These are phyloP conservation scores for Platycnemis pennipes DNA, from an alignment of 2,888 invertebrate genomes.

Conservation along the genomic window DNA sequence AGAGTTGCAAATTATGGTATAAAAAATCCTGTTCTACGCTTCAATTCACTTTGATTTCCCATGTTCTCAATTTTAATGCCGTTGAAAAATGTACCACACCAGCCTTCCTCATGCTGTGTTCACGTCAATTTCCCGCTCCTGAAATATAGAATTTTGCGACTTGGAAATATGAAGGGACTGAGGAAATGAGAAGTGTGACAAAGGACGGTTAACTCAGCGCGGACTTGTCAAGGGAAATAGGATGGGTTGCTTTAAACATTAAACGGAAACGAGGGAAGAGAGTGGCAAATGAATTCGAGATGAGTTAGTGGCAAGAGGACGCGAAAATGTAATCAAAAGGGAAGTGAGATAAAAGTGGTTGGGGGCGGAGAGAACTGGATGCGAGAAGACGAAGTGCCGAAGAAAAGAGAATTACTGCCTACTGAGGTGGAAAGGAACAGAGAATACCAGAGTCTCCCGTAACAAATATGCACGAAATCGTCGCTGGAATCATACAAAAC, in stretches of 20 bases:
- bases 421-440: neutral
- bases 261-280: neutral
- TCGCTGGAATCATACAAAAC: neutral
- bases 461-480: neutral
- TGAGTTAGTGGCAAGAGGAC: neutral
- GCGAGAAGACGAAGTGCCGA: neutral
- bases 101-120: neutral
- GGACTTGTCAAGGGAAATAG: neutral
- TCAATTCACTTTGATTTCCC: neutral
- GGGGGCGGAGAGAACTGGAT: neutral
- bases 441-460: neutral
- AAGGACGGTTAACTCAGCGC: neutral
- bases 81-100: neutral
- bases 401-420: neutral
- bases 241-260: conserved; percentile 11
- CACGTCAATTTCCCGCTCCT: neutral
- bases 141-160: conserved; percentile 2
- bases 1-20: neutral
- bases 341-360: neutral
- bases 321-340: neutral
- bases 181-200: neutral
- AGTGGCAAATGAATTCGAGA: conserved; percentile 18
- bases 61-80: too few species aligned
- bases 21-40: neutral
- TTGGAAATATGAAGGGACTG: neutral